Percentiles rank a stretch among this genome's conserved stretches.
phyloP scores from a whole-genome alignment of 1,140 invertebrate genomes.

The Oncopodura yosiiana region DNA sequence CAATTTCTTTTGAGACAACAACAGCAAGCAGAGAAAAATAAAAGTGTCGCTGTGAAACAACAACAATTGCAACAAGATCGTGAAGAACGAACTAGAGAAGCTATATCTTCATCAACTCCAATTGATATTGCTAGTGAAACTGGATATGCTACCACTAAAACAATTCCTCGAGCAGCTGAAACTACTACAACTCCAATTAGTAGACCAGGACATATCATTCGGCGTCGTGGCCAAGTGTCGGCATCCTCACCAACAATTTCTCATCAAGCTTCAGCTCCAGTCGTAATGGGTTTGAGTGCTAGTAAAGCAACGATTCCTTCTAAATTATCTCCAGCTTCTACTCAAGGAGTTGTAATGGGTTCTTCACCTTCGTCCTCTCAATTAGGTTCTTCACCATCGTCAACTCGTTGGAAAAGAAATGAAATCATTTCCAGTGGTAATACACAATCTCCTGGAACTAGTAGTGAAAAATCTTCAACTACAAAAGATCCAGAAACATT shows the following conservation, averaged over 20 bases:
- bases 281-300: background rate
- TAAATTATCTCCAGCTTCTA: background rate
- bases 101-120: background rate
- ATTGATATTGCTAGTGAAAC: background rate
- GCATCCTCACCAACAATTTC: background rate
- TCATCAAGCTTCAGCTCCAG: background rate
- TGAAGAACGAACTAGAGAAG: background rate
- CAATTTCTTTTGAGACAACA: conserved; percentile 21
- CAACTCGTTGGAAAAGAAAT: conserved; percentile 28
- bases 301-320: background rate
- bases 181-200: background rate
- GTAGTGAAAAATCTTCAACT: background rate
- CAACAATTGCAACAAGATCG: background rate
- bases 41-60: background rate
- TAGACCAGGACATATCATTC: background rate
- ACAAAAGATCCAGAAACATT: conserved; percentile 8
- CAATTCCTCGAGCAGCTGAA: background rate
- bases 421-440: conserved; percentile 33
- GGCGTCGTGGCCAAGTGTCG: background rate
- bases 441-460: background rate
- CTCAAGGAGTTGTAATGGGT: background rate
- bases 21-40: conserved; percentile 12
- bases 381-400: conserved; percentile 6
- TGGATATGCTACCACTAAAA: background rate
- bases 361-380: background rate